Percentiles rank a stretch among this genome's conserved stretches.
Evolutionary conservation across 2,113 vertebrate species (phyloP).

Genomic region (Pollachius pollachius): DNA sequence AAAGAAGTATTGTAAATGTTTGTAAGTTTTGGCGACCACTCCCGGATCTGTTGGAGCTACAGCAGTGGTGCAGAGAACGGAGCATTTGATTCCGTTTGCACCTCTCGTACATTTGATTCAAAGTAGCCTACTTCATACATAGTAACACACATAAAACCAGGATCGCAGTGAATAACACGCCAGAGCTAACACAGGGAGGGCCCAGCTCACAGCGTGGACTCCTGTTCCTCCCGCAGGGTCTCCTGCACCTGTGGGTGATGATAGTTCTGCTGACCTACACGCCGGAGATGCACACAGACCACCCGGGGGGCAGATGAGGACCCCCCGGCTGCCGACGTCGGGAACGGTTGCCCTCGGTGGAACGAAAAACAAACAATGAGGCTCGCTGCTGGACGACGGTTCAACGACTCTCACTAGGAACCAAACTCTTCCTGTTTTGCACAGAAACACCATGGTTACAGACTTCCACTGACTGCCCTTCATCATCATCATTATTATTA

Average conservation of each 20-base stretch:
- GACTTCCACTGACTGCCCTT: slow-evolving; percentile 22
- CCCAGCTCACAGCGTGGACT: neutral
- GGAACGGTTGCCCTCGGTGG: slow-evolving; percentile 31
- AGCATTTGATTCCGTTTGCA: too few relatives aligned
- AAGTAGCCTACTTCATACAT: too few relatives aligned
- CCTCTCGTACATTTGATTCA: too few relatives aligned
- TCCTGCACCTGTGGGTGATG: slow-evolving; percentile 98
- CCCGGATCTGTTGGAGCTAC: too few relatives aligned
- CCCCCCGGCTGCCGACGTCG: neutral
- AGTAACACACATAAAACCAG: too few relatives aligned
- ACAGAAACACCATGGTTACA: slow-evolving; percentile 55
- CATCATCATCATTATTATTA: too few relatives aligned
- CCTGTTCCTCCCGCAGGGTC: slow-evolving; percentile 69
- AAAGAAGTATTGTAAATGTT: too few relatives aligned
- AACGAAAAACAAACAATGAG: slow-evolving; percentile 14
- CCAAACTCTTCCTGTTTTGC: slow-evolving; percentile 56
- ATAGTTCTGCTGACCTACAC: slow-evolving; percentile 94
- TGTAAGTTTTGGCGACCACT: too few relatives aligned
- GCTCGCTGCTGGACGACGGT: slow-evolving; percentile 53
- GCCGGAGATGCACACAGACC: slow-evolving; percentile 89
- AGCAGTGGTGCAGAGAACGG: too few relatives aligned
- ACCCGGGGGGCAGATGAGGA: slow-evolving; percentile 73
- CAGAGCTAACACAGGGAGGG: neutral
- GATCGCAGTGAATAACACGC: too few relatives aligned
- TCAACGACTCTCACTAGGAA: slow-evolving; percentile 35